These are phyloP conservation scores for Ctenoplectra terminalis DNA, from an alignment of 1,140 invertebrate genomes.

Conservation along the genomic window DNA sequence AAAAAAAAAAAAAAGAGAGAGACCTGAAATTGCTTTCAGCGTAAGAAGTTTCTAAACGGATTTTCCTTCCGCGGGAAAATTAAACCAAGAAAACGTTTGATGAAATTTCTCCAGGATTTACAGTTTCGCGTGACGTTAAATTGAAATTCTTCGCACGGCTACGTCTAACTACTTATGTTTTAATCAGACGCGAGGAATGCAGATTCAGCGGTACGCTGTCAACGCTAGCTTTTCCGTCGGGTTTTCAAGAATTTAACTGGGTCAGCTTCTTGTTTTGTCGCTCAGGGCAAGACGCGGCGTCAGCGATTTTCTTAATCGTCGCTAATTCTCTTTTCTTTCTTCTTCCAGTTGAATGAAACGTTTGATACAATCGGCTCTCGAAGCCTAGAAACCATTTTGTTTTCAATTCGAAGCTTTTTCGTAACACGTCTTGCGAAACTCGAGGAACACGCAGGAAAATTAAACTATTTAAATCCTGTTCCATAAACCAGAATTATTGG, in stretches of 20 bases:
- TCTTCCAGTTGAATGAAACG: background rate
- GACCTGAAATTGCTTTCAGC: background rate
- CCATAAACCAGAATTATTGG: background rate
- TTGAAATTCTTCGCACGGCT: constrained; percentile 1
- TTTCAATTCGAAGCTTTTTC: background rate
- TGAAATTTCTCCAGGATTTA: constrained; percentile 2
- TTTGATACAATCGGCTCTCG: no score
- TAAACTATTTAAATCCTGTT: background rate
- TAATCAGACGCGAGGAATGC: constrained; percentile 4
- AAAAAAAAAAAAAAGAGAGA: background rate
- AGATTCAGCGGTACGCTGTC: constrained; percentile 11
- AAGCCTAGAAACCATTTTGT: background rate
- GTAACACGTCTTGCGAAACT: background rate
- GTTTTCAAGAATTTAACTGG: constrained; percentile 29
- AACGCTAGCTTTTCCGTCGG: background rate
- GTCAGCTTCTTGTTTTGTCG: constrained; percentile 27
- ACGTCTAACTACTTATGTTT: background rate
- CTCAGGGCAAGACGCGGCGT: background rate
- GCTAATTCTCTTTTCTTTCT: background rate
- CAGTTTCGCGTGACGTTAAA: background rate
- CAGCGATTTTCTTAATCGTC: constrained; percentile 29
- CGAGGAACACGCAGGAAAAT: no score
- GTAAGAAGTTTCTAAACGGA: background rate
- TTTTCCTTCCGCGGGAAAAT: background rate
- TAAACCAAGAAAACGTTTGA: background rate